Base-by-base conservation (phyloP, 2,888 invertebrate species). In the Chaitophorus viminalis region DNA sequence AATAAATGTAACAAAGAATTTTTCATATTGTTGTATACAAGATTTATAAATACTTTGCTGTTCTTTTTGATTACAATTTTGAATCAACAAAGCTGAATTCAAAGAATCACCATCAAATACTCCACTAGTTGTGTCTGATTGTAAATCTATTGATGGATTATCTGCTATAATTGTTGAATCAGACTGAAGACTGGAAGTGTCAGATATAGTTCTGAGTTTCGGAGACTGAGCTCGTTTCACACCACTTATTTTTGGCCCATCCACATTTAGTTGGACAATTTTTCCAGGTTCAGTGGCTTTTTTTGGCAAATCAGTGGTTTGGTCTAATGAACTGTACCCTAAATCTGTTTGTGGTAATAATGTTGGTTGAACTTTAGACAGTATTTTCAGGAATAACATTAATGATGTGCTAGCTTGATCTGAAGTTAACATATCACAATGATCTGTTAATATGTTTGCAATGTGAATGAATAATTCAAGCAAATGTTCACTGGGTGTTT, bases 401-500 rank as follows among this genome's bases (percentile, higher is more conserved):
- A 96, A 92, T 89, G 94, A 94, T 81, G 93, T 93, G 0, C 93
- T 93, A 9, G 95, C 93, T 91, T 96, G 95, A 65, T 92, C 91
- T n/a, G 94, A 92, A 75, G 93, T 92, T 17, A 95, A 91, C 29
- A 91, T 90, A 70, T 92, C 91, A 89, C 94, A 93, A 90, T 94
- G 93, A 5, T 92, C 91, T 3, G 93, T 94, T 72, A 95, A 91
- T 89, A 94, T 93, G 82, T 92, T 92, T 33, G 94, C 93, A 76
- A 96, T 93, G 90, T 94, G 94, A 89, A 94, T 92, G 90, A 96
- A 94, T 87, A 96, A 93, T 90, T 94, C 94, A n/a, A 96, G 96
- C 87, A 96, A 92, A 91, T 96, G 95, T 90, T 95, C 94, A 17
- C 95, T 94, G 14, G 95, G 95, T 36, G 94, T 95, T 91, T 96